Base-by-base conservation (phyloP, 2,797 vertebrate species). In the Choloepus didactylus region DNA sequence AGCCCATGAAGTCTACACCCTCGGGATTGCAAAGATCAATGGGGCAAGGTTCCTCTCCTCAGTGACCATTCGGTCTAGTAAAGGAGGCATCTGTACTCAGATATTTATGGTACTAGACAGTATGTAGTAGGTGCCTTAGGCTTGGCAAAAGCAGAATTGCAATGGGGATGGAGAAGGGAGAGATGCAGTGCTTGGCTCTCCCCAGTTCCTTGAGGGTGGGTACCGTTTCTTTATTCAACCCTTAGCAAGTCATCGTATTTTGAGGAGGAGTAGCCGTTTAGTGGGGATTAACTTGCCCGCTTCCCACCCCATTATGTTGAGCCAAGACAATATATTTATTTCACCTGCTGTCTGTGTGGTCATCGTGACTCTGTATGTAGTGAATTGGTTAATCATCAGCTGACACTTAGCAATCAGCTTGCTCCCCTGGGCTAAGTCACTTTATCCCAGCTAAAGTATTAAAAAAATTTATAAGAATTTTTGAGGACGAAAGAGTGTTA, bases 101-200 rank as follows among this genome's bases (percentile, higher is more conserved):
- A 18, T 41, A 18, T 41, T 70, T 27, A 15, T 9, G 27, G 19
- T 44, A 23, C 29, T 12, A 31, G 35, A 23, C 14, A 1, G 1
- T 5, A 5, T 11, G 6, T 14, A 11, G 18, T 6, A 12, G 51
- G 51, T 73, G 38, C 16, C 1, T 0, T 44, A 25, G n/a, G 46
- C 16, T 15, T 15, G 49, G 44, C 46, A 1, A 14, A 60, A 59
- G 29, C 62, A 72, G 41, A 54, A 6, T 54, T 7, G 14, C 56
- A 9, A 6, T 29, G 9, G 31, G 46, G 2, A 2, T 51, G 4
- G 3, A 12, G 76, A 75, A 81, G 35, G 27, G 21, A 70, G 59
- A 44, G 31, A n/a, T 5, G 18, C 41, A 16, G 2, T 5, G 76
- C 21, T 72, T 90, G 70, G 62, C 29, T 80, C 1, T 76, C 41